Base-by-base conservation (phyloP, 2,888 invertebrate genomes). In the Girardia tigrina region DNA sequence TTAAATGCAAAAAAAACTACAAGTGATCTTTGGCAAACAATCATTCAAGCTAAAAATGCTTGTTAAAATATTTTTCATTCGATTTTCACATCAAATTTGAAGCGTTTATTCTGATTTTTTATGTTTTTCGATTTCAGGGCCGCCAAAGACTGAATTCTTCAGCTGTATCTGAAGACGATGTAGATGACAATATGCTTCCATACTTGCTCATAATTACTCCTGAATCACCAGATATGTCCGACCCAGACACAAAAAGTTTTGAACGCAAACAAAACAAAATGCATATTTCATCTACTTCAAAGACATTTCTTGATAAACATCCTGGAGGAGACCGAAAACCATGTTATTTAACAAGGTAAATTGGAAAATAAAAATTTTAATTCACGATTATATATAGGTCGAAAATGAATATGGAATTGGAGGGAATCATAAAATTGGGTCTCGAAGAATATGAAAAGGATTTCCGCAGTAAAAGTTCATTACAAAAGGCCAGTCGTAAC, bases 251-350 rank as follows among this genome's bases (percentile, higher is more conserved):
- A 4, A 56, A 56, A 56, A 6, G 4, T 56, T 4, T 56, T 56
- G 56, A 56, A 12, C 4, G 56, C 4, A 56, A 56, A 56, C 56
- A n/a, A 56, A 56, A 56, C 23, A 56, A 56, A 56, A 20, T 16
- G n/a, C n/a, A 56, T 56, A n/a, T 20, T 20, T 20, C n/a, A 20
- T 23, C n/a, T 20, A 56, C 23, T 56, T 56, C 56, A 4, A 56
- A 56, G 23, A 23, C 56, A 2, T 26, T 74, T 2, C 26, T 74
- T 16, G 74, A 42, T 1, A 91, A 91, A 79, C 94, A 94, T 83
- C 91, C 91, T 80, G 90, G 90, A 16, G 89, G 91, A 80, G 95
- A 95, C 86, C 88, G 92, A 71, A 75, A 77, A 20, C 93, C 92
- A 0, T 94, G 92, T 81, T 90, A 89, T n/a, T 20, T 56, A 20